phyloP scores from a whole-genome alignment of 1,140 invertebrate genomes.

The Sogatella furcifera region DNA sequence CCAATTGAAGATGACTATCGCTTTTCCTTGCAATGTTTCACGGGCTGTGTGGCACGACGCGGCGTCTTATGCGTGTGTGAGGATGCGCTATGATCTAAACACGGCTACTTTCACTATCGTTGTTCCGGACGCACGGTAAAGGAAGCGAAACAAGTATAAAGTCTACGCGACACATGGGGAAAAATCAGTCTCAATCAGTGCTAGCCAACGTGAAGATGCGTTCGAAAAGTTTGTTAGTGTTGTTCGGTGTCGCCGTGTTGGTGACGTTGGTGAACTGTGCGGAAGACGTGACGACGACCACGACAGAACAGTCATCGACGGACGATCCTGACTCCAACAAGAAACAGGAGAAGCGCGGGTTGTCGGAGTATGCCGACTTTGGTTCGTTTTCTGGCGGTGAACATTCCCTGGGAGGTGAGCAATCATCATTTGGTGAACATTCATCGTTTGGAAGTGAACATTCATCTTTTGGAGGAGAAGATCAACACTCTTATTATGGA shows the following conservation, averaged over 20 bases:
- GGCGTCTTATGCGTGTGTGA: no score
- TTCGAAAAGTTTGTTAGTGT: neutral
- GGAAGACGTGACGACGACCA: neutral
- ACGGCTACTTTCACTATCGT: no score
- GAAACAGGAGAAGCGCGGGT: neutral
- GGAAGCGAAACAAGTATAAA: slow-evolving; percentile 3
- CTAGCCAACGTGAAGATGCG: neutral
- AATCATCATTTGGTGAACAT: neutral
- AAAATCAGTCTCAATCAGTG: neutral
- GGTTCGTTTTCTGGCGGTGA: neutral
- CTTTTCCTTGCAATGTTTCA: no score
- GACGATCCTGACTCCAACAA: neutral
- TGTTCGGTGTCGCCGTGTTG: neutral
- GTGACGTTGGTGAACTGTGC: neutral
- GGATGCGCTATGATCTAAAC: no score
- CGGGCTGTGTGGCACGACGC: no score
- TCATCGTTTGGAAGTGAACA: neutral
- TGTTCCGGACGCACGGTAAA: no score
- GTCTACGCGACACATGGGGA: neutral
- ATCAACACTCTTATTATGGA: neutral
- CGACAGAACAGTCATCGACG: neutral
- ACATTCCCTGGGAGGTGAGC: neutral
- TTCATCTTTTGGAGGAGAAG: neutral
- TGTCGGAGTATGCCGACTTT: neutral
- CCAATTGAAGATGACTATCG: no score